phyloP scores from a whole-genome alignment of 2,888 invertebrate genomes.

The Cryptosula pallasiana region DNA sequence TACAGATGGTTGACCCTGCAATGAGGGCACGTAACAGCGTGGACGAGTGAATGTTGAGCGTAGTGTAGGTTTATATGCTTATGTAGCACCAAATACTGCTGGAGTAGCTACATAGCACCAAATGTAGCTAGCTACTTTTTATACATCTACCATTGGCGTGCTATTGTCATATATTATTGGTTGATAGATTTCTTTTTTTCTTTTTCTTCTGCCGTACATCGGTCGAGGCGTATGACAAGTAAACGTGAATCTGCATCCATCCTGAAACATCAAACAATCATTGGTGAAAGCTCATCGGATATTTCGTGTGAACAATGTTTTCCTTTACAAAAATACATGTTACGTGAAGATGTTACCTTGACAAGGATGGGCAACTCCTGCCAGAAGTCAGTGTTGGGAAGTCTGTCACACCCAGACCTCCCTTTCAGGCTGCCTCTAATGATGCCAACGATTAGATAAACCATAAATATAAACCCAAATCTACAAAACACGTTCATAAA shows the following conservation, averaged over 20 bases:
- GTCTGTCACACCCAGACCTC: conserved; percentile 1
- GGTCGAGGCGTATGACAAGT: neutral
- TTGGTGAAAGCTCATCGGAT: too few species aligned
- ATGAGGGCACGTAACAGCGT: too few species aligned
- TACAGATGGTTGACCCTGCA: too few species aligned
- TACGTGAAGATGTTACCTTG: too few species aligned
- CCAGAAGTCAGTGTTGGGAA: conserved; percentile 17
- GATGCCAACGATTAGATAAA: conserved; percentile 1
- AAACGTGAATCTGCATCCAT: conserved; percentile 8
- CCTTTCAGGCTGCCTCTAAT: neutral
- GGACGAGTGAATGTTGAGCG: too few species aligned
- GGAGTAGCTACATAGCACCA: too few species aligned
- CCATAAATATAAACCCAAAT: neutral
- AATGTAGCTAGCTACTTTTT: too few species aligned
- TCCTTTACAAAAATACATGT: too few species aligned
- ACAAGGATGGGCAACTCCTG: conserved; percentile 11
- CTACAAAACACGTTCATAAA: neutral
- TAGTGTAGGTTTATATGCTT: too few species aligned
- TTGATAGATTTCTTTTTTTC: neutral
- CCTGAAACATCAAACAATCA: too few species aligned
- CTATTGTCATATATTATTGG: conserved; percentile 8
- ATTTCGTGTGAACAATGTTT: too few species aligned
- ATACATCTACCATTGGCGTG: conserved; percentile 1
- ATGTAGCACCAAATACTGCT: too few species aligned
- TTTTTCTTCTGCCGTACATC: neutral